A percentile compares a stretch with the other conserved stretches of the same genome.
phyloP scores from a whole-genome alignment of 1,140 invertebrate genomes.

The Drosophila grimshawi region DNA sequence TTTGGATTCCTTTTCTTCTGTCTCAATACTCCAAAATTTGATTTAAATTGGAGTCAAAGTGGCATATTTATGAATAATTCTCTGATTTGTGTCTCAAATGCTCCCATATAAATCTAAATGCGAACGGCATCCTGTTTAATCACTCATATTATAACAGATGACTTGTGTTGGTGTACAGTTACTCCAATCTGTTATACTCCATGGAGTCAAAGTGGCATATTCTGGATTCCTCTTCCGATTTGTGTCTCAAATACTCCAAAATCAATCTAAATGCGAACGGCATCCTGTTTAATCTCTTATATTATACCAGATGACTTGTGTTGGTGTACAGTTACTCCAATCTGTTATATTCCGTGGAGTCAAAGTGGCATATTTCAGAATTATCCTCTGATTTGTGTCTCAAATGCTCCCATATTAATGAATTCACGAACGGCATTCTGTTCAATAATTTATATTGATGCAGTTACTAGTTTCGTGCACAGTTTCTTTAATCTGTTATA shows the following conservation, averaged over 20 bases:
- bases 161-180: constrained; percentile 54
- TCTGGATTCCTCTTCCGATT: background rate
- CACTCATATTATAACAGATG: constrained; percentile 52
- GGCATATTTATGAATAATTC: constrained; percentile 7
- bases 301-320: constrained; percentile 58
- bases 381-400: constrained; percentile 61
- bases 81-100: constrained; percentile 45
- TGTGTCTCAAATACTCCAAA: constrained; percentile 53
- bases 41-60: constrained; percentile 49
- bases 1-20: constrained; percentile 16
- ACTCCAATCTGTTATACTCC: background rate
- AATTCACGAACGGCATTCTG: constrained; percentile 50
- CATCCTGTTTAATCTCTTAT: constrained; percentile 46
- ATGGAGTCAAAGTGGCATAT: constrained; percentile 68
- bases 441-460: constrained; percentile 33
- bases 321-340: constrained; percentile 26
- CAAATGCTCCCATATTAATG: constrained; percentile 70
- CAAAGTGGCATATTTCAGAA: too few relatives aligned
- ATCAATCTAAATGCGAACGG: constrained; percentile 38
- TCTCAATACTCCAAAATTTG: constrained; percentile 63
- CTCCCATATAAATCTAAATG: constrained; percentile 27
- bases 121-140: constrained; percentile 61
- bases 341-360: constrained; percentile 2
- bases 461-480: constrained; percentile 57
- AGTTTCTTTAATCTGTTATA: constrained; percentile 1